Evolutionary conservation across 1,140 invertebrate species (phyloP).

Genomic region (Pseudomyrmex sp.): DNA sequence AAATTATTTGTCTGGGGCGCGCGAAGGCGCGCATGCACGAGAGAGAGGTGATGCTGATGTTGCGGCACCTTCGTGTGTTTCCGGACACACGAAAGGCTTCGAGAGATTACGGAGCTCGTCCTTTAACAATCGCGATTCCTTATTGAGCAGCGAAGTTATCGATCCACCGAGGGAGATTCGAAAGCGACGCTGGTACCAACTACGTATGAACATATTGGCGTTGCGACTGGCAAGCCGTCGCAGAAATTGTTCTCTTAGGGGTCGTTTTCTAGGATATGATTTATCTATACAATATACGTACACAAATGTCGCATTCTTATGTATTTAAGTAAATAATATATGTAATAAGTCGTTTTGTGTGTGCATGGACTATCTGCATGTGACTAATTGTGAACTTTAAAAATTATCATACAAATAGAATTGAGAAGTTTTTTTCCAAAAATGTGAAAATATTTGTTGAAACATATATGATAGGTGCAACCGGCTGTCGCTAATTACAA

Average conservation of each 20-base stretch:
- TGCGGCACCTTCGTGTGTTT: slow-evolving; percentile 47
- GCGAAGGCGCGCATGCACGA: slow-evolving; percentile 22
- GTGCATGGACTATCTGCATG: too few relatives aligned
- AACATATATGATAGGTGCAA: not conserved
- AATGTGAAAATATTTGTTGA: too few relatives aligned
- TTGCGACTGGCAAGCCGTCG: not conserved
- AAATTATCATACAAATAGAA: too few relatives aligned
- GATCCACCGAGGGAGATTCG: slow-evolving; percentile 1
- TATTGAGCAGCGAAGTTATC: slow-evolving; percentile 48
- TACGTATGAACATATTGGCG: not conserved
- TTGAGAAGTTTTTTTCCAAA: too few relatives aligned
- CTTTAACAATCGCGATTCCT: slow-evolving; percentile 57
- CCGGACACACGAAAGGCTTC: not conserved
- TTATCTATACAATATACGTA: not conserved
- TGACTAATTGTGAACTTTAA: too few relatives aligned
- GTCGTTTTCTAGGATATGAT: not conserved
- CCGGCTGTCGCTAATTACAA: slow-evolving; percentile 51
- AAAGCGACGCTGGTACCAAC: slow-evolving; percentile 7
- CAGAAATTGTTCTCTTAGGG: not conserved
- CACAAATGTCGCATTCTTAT: too few relatives aligned
- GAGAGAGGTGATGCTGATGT: slow-evolving; percentile 55
- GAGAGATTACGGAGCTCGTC: slow-evolving; percentile 58
- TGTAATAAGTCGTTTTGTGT: too few relatives aligned
- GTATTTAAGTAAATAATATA: too few relatives aligned
- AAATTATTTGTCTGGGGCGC: slow-evolving; percentile 75